phyloP scores from a whole-genome alignment of 1,140 invertebrate genomes.

The Lordiphosa mommai region DNA sequence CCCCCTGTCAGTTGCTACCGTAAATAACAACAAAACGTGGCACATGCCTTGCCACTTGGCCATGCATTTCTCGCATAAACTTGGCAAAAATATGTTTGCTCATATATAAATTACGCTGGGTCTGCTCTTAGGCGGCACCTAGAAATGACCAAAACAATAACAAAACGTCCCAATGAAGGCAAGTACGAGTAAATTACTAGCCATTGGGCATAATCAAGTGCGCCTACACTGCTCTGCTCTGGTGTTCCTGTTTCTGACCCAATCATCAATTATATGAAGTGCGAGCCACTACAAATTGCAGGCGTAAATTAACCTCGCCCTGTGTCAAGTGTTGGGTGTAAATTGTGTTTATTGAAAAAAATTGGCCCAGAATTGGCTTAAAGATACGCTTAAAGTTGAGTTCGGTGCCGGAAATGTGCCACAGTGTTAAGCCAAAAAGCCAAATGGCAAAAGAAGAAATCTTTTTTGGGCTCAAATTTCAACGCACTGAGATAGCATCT shows the following conservation, averaged over 20 bases:
- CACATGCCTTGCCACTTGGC: slow-evolving; percentile 5
- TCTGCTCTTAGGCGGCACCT: slow-evolving; percentile 43
- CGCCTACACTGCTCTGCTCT: slow-evolving; percentile 16
- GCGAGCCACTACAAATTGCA: slow-evolving; percentile 57
- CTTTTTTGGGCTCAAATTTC: slow-evolving; percentile 53
- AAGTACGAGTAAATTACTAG: slow-evolving; percentile 43
- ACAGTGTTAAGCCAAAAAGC: slow-evolving; percentile 11
- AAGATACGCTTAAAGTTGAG: not conserved
- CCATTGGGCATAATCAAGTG: slow-evolving; percentile 26
- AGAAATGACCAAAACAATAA: slow-evolving; percentile 25
- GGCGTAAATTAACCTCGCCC: slow-evolving; percentile 53
- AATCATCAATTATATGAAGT: slow-evolving; percentile 69
- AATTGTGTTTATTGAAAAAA: slow-evolving; percentile 66
- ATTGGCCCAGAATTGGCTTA: slow-evolving; percentile 13
- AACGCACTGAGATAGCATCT: slow-evolving; percentile 57
- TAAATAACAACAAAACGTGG: slow-evolving; percentile 41
- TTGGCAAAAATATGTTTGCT: slow-evolving; percentile 59
- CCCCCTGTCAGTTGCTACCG: slow-evolving; percentile 22
- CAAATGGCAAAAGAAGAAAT: slow-evolving; percentile 23
- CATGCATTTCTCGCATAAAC: slow-evolving; percentile 32
- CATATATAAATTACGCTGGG: slow-evolving; percentile 51
- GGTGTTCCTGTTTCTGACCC: not conserved
- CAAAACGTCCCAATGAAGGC: not conserved
- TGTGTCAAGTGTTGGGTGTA: slow-evolving; percentile 32
- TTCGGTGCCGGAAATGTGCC: slow-evolving; percentile 15